These are phyloP conservation scores for Tauraco erythrolophus DNA, from an alignment of 2,113 vertebrate genomes.

Conservation along the genomic window DNA sequence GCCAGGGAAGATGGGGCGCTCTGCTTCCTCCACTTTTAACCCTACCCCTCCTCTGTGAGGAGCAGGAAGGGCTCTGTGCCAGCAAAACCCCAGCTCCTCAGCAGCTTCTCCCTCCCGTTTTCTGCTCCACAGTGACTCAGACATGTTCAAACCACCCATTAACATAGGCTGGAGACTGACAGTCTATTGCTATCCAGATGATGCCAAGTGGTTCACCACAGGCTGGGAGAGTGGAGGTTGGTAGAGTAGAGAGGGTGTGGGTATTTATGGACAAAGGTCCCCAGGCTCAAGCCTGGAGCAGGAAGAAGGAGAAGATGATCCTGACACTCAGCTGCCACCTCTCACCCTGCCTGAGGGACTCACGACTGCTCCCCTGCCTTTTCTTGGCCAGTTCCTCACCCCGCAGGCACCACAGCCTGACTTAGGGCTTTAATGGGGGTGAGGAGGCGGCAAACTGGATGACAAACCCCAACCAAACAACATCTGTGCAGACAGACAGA, in stretches of 20 bases:
- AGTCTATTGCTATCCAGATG: neutral
- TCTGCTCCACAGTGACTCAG: neutral
- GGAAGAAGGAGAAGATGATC: neutral
- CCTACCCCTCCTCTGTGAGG: rapidly evolving
- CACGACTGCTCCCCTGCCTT: neutral
- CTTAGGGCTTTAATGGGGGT: neutral
- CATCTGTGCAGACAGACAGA: rapidly evolving
- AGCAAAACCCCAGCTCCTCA: neutral
- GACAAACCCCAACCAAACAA: neutral
- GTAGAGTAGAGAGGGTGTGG: neutral
- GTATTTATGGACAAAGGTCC: neutral
- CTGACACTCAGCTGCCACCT: neutral
- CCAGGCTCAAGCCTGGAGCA: neutral
- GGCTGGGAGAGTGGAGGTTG: neutral
- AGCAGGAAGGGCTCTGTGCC: rapidly evolving
- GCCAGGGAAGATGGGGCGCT: rapidly evolving
- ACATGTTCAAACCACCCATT: neutral
- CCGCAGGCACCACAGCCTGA: neutral
- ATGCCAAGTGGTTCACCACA: neutral
- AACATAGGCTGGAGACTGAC: neutral
- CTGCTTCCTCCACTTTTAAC: too few relatives aligned
- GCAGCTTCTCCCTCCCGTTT: neutral
- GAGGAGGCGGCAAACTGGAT: neutral
- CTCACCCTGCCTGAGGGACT: neutral
- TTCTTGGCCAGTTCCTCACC: neutral